A percentile compares a stretch with the other conserved stretches of the same genome.
phyloP scores from a whole-genome alignment of 2,888 invertebrate genomes.

The Hartigia nigra region DNA sequence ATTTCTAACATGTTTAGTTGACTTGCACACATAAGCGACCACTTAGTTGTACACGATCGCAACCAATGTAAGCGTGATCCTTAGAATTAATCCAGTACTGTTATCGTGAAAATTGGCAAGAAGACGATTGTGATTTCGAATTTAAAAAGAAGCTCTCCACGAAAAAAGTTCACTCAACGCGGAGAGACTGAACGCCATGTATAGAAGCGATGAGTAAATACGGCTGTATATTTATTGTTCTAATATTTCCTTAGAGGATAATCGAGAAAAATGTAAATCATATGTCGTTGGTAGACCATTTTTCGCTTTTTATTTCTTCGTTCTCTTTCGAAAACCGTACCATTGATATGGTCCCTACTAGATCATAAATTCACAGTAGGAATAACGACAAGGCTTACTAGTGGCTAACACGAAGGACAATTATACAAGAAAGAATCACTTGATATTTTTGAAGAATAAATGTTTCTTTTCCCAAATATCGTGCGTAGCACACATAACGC shows the following conservation, averaged over 20 bases:
- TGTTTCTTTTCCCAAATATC: conserved; percentile 2
- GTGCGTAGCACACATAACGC: neutral
- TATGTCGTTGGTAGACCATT: neutral
- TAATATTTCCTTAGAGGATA: neutral
- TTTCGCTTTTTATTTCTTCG: neutral
- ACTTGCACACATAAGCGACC: neutral
- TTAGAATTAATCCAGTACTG: neutral
- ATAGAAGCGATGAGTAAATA: neutral
- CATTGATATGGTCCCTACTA: neutral
- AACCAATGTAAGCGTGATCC: neutral
- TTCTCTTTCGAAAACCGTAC: neutral
- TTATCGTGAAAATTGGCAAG: neutral
- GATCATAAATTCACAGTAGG: neutral
- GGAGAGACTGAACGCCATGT: neutral
- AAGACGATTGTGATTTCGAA: neutral
- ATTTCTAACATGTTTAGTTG: neutral
- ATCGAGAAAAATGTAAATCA: neutral
- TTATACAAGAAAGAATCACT: neutral
- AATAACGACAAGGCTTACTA: neutral
- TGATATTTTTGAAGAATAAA: conserved; percentile 5
- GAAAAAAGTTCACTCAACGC: neutral
- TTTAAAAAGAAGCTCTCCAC: neutral
- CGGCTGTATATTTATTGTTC: neutral
- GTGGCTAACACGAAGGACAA: neutral
- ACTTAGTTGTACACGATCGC: neutral